These are phyloP conservation scores for Tenebrio molitor DNA, from an alignment of 1,140 invertebrate species.

Conservation along the genomic window DNA sequence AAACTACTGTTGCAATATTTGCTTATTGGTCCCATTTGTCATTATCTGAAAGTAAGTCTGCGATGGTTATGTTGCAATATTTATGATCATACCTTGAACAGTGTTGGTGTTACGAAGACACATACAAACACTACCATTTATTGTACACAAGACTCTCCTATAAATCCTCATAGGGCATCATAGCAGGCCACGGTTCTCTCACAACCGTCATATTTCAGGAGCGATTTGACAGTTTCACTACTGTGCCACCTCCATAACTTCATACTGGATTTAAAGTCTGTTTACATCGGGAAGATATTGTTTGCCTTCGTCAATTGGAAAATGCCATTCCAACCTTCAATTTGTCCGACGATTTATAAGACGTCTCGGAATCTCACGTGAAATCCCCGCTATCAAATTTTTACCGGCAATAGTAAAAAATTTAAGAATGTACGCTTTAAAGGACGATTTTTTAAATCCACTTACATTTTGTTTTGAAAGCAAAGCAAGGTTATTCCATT, in stretches of 20 bases:
- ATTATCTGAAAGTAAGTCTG: too few species aligned
- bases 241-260: slow-evolving; percentile 47
- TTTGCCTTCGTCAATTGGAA: slow-evolving; percentile 47
- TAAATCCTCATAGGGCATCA: slow-evolving; percentile 45
- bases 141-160: slow-evolving; percentile 38
- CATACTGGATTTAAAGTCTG: slow-evolving; percentile 46
- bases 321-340: slow-evolving; percentile 25
- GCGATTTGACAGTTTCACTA: slow-evolving; percentile 50
- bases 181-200: slow-evolving; percentile 42
- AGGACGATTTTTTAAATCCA: slow-evolving; percentile 18
- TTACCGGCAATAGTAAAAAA: slow-evolving; percentile 1
- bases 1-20: too few species aligned
- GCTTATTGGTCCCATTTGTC: too few species aligned
- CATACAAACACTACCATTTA: slow-evolving; percentile 46
- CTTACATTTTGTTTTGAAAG: slow-evolving; percentile 12
- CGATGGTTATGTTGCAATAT: too few species aligned
- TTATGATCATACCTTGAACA: slow-evolving; percentile 34
- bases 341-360: slow-evolving; percentile 37
- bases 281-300: slow-evolving; percentile 47
- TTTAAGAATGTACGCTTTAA: slow-evolving; percentile 7
- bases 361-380: neutral
- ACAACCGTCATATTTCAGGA: slow-evolving; percentile 45
- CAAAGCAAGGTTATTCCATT: slow-evolving; percentile 37
- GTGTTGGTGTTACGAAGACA: slow-evolving; percentile 22
- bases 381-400: neutral